Percentiles rank a stretch among this genome's conserved stretches.
Conservation (phyloP, 2,797 vertebrate species). For the Coluber constrictor region DNA sequence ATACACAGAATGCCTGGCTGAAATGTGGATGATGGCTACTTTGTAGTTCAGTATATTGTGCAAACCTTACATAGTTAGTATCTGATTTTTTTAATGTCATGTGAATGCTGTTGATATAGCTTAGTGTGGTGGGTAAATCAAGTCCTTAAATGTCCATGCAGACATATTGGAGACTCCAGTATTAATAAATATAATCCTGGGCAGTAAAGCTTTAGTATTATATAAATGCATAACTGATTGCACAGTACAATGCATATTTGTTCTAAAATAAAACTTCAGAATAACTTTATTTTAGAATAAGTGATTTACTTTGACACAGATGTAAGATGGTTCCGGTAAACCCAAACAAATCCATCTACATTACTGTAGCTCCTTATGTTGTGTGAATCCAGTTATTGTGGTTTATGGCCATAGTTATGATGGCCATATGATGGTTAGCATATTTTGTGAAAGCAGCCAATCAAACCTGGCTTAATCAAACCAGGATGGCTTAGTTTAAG, state of each 20-base stretch:
- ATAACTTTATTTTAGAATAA: background rate
- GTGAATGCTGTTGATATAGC: background rate
- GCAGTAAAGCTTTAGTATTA: background rate
- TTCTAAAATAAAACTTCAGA: background rate
- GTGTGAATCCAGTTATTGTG: background rate
- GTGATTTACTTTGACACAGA: background rate
- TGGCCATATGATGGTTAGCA: background rate
- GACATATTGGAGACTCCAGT: background rate
- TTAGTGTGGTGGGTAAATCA: background rate
- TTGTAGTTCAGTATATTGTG: background rate
- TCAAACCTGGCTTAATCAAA: background rate
- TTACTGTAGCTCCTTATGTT: background rate
- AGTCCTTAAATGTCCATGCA: background rate
- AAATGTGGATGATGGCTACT: background rate
- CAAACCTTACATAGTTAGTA: background rate
- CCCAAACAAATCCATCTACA: background rate
- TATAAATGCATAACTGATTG: background rate
- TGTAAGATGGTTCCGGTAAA: background rate
- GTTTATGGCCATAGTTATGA: background rate
- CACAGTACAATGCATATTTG: background rate
- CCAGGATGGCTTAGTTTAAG: background rate
- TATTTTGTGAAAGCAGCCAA: background rate
- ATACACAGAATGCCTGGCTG: background rate
- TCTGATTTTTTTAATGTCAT: background rate
- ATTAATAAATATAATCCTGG: background rate